Conservation (phyloP, 2,888 invertebrate genomes). For the Rotaria socialis region DNA sequence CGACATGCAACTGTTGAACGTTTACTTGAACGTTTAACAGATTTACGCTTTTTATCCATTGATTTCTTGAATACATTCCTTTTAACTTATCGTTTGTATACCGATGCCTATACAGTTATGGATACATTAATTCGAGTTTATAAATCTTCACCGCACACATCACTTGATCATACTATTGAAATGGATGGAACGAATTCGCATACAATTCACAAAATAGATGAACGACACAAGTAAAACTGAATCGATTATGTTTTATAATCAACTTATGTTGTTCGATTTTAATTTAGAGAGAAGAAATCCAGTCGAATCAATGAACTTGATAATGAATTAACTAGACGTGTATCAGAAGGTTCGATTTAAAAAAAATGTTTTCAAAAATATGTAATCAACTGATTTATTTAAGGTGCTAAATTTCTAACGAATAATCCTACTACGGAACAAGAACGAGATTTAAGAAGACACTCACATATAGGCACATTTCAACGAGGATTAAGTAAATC, state of each 20-base stretch:
- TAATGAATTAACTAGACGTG: neutral
- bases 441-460: slow-evolving; percentile 20
- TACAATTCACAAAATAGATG: neutral
- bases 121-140: slow-evolving; percentile 70
- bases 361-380: too few species aligned
- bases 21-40: slow-evolving; percentile 77
- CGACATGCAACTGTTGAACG: slow-evolving; percentile 82
- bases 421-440: neutral
- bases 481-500: slow-evolving; percentile 5
- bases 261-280: neutral
- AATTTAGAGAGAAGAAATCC: neutral
- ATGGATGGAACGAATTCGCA: neutral
- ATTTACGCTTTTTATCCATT: slow-evolving; percentile 80
- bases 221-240: neutral
- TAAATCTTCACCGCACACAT: slow-evolving; percentile 31
- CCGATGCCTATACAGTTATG: slow-evolving; percentile 77
- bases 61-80: slow-evolving; percentile 88
- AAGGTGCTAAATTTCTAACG: neutral
- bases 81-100: slow-evolving; percentile 83
- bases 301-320: neutral
- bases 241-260: neutral
- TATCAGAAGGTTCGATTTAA: neutral
- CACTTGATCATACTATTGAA: neutral
- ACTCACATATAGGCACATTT: slow-evolving; percentile 20
- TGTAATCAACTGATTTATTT: too few species aligned